phyloP scores from a whole-genome alignment of 2,113 vertebrate species.

The Malurus melanocephalus region DNA sequence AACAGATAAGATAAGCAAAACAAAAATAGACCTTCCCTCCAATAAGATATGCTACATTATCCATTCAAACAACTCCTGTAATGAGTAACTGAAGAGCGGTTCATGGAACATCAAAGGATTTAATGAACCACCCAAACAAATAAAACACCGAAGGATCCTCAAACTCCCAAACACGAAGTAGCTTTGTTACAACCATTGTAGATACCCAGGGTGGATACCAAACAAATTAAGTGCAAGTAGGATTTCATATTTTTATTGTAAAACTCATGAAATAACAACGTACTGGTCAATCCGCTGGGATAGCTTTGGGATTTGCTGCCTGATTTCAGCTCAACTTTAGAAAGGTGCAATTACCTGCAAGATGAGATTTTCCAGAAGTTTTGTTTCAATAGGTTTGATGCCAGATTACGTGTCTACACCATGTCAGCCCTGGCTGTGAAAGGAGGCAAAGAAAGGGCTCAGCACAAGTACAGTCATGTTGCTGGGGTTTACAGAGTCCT shows the following conservation, averaged over 20 bases:
- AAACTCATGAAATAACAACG: neutral
- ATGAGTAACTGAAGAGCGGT: slow-evolving; percentile 12
- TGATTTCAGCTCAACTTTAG: neutral
- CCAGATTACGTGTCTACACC: neutral
- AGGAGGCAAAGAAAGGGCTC: neutral
- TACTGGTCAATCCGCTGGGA: accelerated
- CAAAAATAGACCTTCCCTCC: slow-evolving; percentile 24
- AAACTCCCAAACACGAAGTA: neutral
- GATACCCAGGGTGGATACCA: neutral
- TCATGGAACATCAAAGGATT: slow-evolving; percentile 43
- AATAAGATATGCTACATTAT: slow-evolving; percentile 46
- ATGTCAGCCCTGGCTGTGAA: neutral
- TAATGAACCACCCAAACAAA: slow-evolving; percentile 53
- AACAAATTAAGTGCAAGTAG: neutral
- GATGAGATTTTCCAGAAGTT: neutral
- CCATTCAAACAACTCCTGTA: slow-evolving; percentile 18
- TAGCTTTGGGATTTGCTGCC: neutral
- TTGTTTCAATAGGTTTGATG: neutral
- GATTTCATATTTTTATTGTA: neutral
- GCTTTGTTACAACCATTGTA: neutral
- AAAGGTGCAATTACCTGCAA: neutral
- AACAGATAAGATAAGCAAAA: slow-evolving; percentile 52
- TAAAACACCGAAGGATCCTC: neutral
- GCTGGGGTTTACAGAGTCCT: accelerated
- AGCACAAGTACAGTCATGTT: neutral